Conservation (phyloP, 2,797 vertebrate species). For the Hippocampus kuda region DNA sequence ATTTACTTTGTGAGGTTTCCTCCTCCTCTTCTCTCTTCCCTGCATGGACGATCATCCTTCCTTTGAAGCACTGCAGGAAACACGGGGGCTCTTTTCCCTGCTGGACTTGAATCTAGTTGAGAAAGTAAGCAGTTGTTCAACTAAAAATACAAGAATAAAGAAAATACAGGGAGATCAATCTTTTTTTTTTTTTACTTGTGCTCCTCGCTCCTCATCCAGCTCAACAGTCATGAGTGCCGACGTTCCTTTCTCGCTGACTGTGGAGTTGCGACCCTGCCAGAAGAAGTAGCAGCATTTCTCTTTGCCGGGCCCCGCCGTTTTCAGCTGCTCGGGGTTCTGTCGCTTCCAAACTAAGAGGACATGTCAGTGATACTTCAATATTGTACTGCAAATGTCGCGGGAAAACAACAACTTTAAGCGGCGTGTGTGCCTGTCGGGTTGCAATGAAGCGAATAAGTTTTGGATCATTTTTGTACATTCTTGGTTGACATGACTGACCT, state of each 20-base stretch:
- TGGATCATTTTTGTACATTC: no score
- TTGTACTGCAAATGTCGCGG: no score
- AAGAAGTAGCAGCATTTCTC: constrained; percentile 95
- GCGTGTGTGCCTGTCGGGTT: no score
- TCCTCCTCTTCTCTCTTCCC: constrained; percentile 90
- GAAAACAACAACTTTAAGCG: no score
- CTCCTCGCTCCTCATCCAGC: constrained; percentile 86
- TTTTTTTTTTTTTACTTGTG: constrained; percentile 67
- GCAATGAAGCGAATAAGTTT: no score
- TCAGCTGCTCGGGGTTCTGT: constrained; percentile 73
- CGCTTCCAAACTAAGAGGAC: constrained; percentile 76
- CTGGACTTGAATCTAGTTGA: constrained; percentile 79
- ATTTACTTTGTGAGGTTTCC: constrained; percentile 82
- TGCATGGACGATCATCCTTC: constrained; percentile 87
- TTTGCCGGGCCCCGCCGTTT: constrained; percentile 70
- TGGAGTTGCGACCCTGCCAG: constrained; percentile 90
- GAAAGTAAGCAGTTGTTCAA: neutral
- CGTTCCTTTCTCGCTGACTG: constrained; percentile 87
- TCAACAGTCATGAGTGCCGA: constrained; percentile 92
- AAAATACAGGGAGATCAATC: neutral
- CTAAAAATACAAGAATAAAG: neutral
- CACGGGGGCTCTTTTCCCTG: constrained; percentile 91
- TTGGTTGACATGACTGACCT: constrained; percentile 64
- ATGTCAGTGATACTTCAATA: no score
- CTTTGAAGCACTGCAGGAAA: constrained; percentile 88